These are phyloP conservation scores for Synchiropus splendidus DNA, from an alignment of 2,113 vertebrate species.

Conservation along the genomic window DNA sequence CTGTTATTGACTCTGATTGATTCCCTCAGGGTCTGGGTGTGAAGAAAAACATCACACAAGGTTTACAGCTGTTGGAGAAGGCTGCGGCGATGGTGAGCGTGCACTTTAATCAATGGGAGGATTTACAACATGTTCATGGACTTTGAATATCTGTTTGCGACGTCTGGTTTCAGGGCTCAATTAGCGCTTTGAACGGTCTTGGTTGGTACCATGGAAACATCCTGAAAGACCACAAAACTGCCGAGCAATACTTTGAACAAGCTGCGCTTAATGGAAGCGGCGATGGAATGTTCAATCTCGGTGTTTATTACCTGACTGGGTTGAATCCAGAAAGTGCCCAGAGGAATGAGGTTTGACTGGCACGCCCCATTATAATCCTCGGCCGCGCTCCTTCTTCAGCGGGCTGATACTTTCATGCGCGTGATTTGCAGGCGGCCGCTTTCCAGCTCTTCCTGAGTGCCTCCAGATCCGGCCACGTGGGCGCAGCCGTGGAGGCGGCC, in stretches of 20 bases:
- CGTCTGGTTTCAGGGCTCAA: slow-evolving; percentile 71
- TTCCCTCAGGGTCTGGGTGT: slow-evolving; percentile 78
- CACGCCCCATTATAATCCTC: not conserved
- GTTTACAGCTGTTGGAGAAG: slow-evolving; percentile 79
- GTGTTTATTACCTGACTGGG: slow-evolving; percentile 72
- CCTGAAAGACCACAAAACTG: slow-evolving; percentile 68
- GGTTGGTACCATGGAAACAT: slow-evolving; percentile 86
- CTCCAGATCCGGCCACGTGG: slow-evolving; percentile 73
- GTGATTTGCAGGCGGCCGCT: slow-evolving; percentile 72
- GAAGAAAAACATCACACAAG: slow-evolving; percentile 76
- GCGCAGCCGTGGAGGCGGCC: slow-evolving; percentile 73
- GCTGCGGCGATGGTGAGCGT: slow-evolving; percentile 73
- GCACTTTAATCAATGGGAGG: slow-evolving; percentile 13
- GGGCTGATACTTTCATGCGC: not conserved
- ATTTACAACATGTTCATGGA: slow-evolving; percentile 14
- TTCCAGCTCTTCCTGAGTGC: slow-evolving; percentile 79
- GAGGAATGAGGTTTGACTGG: slow-evolving; percentile 75
- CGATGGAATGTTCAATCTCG: slow-evolving; percentile 82
- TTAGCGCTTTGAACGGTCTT: slow-evolving; percentile 81
- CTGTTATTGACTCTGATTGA: slow-evolving; percentile 44
- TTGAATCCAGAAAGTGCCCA: slow-evolving; percentile 57
- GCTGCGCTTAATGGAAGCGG: slow-evolving; percentile 77
- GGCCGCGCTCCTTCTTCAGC: not conserved
- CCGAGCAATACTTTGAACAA: slow-evolving; percentile 73
- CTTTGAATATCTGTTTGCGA: slow-evolving; percentile 12